Base-by-base conservation (phyloP, 1,140 invertebrate species). In the Teleogryllus occipitalis region DNA sequence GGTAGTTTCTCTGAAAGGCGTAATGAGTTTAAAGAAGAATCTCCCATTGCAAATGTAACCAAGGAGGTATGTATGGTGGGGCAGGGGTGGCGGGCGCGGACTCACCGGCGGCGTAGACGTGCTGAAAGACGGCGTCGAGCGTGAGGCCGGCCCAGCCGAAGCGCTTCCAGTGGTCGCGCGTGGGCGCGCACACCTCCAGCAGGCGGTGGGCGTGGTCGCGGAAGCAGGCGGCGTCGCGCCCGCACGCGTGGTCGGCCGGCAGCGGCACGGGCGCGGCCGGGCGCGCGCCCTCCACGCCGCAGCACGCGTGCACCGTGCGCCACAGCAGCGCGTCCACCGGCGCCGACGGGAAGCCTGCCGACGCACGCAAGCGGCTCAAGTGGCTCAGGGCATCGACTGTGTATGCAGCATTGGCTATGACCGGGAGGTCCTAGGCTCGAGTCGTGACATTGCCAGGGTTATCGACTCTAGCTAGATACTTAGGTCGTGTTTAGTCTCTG, bases 111-210 rank as follows among this genome's bases (percentile, higher is more conserved):
- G 72, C 48, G 75, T 80, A 80, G 76, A 81, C 39, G 15, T 80
- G 80, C n/a, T 76, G 48, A 0, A 81, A 22, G 10, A 81, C 78
- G 7, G 80, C 80, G 21, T 81, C 80, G 12, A 81, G 79, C 8
- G 80, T 80, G 77, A 81, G 75, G 8, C 80, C 65, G 18, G 75
- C 76, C 80, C 80, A 81, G 46, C 80, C 80, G 72, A 81, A 80
- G n/a, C 75, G 48, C 48, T 80, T 79, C 80, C 80, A 81, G 7
- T 76, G 74, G n/a, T 80, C 80, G 7, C 80, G 74, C 10, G 80
- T 81, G 22, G 80, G 80, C 21, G 80, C 80, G 75, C 80, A 81
- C n/a, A 81, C 78, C 73, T 81, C 80, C 65, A 81, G 74, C 27
- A 80, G 80, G 6, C 80, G 49, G 48, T 80, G 78, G 6, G 76